These are phyloP conservation scores for Tetramorium parvispinum DNA, from an alignment of 1,140 invertebrate genomes.

Conservation along the genomic window DNA sequence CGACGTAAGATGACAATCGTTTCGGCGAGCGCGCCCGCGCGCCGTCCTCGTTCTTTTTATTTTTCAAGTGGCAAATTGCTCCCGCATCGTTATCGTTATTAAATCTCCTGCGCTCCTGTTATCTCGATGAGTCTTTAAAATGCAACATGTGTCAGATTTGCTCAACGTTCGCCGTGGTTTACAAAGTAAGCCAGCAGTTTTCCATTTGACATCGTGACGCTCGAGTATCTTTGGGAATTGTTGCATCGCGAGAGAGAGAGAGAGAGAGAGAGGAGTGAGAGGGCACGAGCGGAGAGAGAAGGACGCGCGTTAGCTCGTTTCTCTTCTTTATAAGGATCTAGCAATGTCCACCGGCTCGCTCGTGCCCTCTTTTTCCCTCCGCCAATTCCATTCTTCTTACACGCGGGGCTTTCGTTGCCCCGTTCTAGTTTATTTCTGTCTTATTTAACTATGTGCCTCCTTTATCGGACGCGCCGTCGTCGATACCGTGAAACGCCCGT, in stretches of 20 bases:
- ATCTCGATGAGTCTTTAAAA: neutral
- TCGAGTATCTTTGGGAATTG: constrained; percentile 11
- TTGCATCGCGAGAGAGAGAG: neutral
- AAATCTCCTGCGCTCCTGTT: neutral
- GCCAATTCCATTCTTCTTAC: constrained; percentile 26
- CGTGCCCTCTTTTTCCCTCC: constrained; percentile 27
- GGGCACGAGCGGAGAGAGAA: neutral
- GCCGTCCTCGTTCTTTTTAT: neutral
- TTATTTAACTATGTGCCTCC: constrained; percentile 9
- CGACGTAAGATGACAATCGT: neutral
- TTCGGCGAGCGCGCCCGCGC: neutral
- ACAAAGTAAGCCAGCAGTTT: neutral
- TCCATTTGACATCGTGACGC: neutral
- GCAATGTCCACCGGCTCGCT: constrained; percentile 53
- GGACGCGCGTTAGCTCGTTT: constrained; percentile 62
- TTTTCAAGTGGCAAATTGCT: neutral
- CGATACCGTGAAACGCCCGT: neutral
- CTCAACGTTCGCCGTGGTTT: neutral
- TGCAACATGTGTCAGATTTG: neutral
- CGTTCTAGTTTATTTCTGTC: constrained; percentile 40
- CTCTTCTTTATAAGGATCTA: constrained; percentile 72
- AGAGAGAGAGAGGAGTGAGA: constrained; percentile 3
- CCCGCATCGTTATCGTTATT: neutral
- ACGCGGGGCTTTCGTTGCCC: constrained; percentile 7
- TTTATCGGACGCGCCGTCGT: neutral